Evolutionary conservation across 2,888 invertebrate species (phyloP).

Genomic region (Eulithis testata): DNA sequence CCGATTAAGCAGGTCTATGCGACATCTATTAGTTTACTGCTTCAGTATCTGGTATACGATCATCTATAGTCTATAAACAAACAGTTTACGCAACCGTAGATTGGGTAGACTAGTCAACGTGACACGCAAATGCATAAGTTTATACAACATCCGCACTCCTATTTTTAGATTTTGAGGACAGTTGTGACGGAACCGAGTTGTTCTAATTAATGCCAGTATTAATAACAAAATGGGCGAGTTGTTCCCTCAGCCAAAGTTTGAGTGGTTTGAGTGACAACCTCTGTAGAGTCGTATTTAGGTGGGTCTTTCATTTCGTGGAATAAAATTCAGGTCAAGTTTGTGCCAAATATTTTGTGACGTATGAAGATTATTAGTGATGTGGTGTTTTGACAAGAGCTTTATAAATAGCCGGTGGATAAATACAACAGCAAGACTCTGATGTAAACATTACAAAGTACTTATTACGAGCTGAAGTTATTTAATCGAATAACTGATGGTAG

Average conservation of each 20-base stretch:
- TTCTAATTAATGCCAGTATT: constrained; percentile 45
- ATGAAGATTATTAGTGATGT: constrained; percentile 38
- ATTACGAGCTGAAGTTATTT: background rate
- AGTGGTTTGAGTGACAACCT: constrained; percentile 43
- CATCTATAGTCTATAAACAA: constrained; percentile 10
- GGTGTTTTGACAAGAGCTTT: constrained; percentile 35
- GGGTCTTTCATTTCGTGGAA: constrained; percentile 30
- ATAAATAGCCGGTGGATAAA: constrained; percentile 27
- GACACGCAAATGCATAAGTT: constrained; percentile 37
- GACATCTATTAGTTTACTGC: background rate
- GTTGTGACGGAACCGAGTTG: constrained; percentile 41
- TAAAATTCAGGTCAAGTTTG: constrained; percentile 47
- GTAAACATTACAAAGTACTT: constrained; percentile 5
- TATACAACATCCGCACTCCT: constrained; percentile 38
- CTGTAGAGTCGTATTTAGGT: constrained; percentile 44
- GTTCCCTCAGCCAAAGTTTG: constrained; percentile 34
- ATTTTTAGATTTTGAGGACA: constrained; percentile 45
- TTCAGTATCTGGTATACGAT: background rate
- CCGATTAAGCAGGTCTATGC: background rate
- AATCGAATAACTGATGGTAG: background rate
- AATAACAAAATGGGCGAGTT: constrained; percentile 33
- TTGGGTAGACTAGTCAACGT: constrained; percentile 11
- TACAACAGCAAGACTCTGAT: constrained; percentile 15
- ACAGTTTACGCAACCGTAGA: constrained; percentile 15
- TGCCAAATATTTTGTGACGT: constrained; percentile 39